Base-by-base conservation (phyloP, 2,113 vertebrate genomes). In the Toxostoma redivivum region DNA sequence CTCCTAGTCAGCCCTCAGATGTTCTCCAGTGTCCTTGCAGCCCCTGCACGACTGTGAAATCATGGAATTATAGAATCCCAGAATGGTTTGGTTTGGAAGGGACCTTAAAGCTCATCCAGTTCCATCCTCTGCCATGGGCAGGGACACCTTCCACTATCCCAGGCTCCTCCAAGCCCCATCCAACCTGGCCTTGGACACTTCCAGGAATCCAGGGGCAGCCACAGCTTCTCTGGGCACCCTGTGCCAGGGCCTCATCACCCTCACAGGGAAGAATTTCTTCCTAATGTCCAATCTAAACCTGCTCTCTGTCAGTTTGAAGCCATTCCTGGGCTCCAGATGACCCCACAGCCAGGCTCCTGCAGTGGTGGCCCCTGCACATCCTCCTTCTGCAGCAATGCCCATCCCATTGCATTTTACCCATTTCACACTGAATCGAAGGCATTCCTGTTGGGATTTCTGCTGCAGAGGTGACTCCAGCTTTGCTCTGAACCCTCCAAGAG, bases 91-190 rank as follows among this genome's bases (percentile, higher is more conserved):
- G 18, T 8, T 8, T 10, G 27, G 25, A 48, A 77, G 2, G 22
- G 35, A 33, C 5, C 1, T 17, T 33, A 77, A 42, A 37, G 5
- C 1, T 11, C 7, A 27, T 11, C 8, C 23, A 1, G 1, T 48
- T 4, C 17, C 35, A 35, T 1, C 1, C 12, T 40, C 10, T 62
- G 4, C 31, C 27, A 15, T 11, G 22, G n/a, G 3, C 54, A 82
- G 8, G 18, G 18, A 42, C 27, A 28, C 1, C 8, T 77, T 4
- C 48, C 48, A 24, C 35, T 2, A 0, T 0, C 40, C 48, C 56
- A 69, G 31, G 2, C 0, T 62, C 17, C 2, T 90, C 48, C 48
- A 42, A 48, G 10, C 27, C 21, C 31, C 0, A 0, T 48, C 40
- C 56, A 42, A 0, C 25, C 31, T 42, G 47, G 4, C 2, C 48